phyloP scores from a whole-genome alignment of 2,797 vertebrate genomes.

The Spondyliosoma cantharus region DNA sequence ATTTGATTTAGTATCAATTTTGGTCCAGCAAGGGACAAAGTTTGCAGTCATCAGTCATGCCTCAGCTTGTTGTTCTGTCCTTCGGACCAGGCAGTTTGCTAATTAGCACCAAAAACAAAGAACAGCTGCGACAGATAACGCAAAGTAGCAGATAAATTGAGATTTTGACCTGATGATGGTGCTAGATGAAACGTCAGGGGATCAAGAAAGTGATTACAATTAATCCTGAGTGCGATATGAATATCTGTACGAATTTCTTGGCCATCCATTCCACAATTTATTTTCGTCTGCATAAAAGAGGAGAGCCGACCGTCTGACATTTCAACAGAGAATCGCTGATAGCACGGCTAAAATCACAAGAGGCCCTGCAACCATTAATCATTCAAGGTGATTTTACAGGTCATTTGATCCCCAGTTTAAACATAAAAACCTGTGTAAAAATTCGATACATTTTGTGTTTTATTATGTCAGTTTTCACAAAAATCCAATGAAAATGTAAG shows the following conservation, averaged over 20 bases:
- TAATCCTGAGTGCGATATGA: not conserved
- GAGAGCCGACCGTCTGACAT: not conserved
- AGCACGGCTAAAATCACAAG: not conserved
- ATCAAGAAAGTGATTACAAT: constrained; percentile 4
- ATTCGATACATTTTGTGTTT: not conserved
- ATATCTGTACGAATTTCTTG: not conserved
- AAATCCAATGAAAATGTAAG: not conserved
- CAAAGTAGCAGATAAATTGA: not conserved
- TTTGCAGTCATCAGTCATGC: not conserved
- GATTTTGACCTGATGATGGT: not conserved
- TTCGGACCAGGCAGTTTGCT: not conserved
- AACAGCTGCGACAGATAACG: not conserved
- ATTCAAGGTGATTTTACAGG: not conserved
- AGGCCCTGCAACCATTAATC: not conserved
- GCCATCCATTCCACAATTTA: constrained; percentile 9
- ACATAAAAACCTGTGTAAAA: not conserved
- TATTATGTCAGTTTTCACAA: constrained; percentile 21
- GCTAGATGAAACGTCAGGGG: not conserved
- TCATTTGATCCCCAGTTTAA: not conserved
- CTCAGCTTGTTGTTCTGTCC: not conserved
- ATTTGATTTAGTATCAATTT: too few relatives aligned
- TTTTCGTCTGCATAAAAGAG: not conserved
- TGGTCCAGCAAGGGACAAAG: too few relatives aligned
- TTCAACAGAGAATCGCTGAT: not conserved
- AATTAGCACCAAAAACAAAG: not conserved